Percentiles rank a stretch among this genome's conserved stretches.
These are phyloP conservation scores for Lepus townsendii DNA, from an alignment of 2,797 vertebrate genomes.

Conservation along the genomic window DNA sequence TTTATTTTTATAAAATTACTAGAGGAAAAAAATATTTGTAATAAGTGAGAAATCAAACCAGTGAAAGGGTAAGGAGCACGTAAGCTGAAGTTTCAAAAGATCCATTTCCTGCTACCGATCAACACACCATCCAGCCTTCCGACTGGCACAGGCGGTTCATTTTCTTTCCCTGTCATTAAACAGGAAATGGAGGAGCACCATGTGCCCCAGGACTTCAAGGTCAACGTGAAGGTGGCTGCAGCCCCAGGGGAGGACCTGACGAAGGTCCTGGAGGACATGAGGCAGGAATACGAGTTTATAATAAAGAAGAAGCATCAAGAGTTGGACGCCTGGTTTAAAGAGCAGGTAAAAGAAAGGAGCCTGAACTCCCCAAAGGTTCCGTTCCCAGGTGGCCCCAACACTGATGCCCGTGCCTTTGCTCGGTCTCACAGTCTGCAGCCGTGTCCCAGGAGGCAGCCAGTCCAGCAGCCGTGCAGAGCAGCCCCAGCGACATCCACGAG, in stretches of 20 bases:
- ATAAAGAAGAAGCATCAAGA: conserved; percentile 90
- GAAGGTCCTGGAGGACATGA: conserved; percentile 89
- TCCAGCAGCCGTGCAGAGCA: conserved; percentile 90
- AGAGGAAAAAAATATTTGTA: background rate
- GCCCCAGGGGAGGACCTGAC: conserved; percentile 87
- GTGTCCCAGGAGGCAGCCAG: conserved; percentile 88
- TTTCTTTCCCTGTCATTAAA: conserved; percentile 49
- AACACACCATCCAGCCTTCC: background rate
- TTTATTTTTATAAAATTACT: conserved; percentile 52
- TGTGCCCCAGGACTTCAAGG: conserved; percentile 86
- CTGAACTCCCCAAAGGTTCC: background rate
- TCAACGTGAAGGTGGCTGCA: conserved; percentile 88
- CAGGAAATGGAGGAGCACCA: conserved; percentile 88
- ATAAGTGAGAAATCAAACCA: background rate
- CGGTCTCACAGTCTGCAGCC: conserved; percentile 87
- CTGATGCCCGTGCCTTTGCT: background rate
- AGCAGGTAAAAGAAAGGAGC: conserved; percentile 86
- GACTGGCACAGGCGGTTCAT: background rate
- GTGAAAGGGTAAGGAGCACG: background rate
- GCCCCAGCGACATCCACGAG: conserved; percentile 93
- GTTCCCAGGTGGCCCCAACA: background rate
- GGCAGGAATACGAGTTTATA: conserved; percentile 89
- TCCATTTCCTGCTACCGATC: background rate
- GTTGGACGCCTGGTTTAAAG: conserved; percentile 88
- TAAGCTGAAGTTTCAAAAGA: background rate